Base-by-base conservation (phyloP, 2,113 vertebrate genomes). In the Cariama cristata region DNA sequence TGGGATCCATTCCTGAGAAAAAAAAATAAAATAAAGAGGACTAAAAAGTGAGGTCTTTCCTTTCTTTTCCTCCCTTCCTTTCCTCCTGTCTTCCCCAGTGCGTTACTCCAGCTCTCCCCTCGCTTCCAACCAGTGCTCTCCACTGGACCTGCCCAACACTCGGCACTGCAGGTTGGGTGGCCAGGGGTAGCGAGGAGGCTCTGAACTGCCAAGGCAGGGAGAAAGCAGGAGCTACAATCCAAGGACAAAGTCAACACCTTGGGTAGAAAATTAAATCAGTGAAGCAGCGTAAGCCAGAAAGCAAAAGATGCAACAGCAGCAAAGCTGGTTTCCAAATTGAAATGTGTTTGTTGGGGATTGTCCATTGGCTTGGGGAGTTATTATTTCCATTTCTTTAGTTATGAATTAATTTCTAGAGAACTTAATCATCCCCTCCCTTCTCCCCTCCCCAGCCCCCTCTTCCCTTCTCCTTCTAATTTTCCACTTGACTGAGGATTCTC, bases 401-500 rank as follows among this genome's bases (percentile, higher is more conserved):
- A 96, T 94, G 97, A 98, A 98, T 98, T 98, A 98, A 98, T 98
- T 98, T 98, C 77, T 91, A 52, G 96, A 94, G 95, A 95, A 98
- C 91, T 97, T 98, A 98, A 98, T 98, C 97, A 93, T 93, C 93
- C 86, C 62, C 90, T 93, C 71, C 89, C 75, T 90, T 94, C 77
- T 90, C 72, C 45, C 94, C 79, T 93, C 79, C 91, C 76, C 52
- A 86, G 75, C 88, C 90, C 53, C 72, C 69, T 96, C 97, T 94
- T 88, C 91, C 97, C 88, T 96, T 97, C 95, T 95, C 96, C 90
- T 98, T 97, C 98, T 98, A 98, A 99, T 99, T 99, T 99, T 99
- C 98, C 98, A 98, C 98, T 98, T 98, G 98, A 97, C 97, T 98
- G 97, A 96, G 97, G 98, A 98, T 98, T 97, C 97, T 93, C 96